Evolutionary conservation across 53 echinoderm and acorn worm genomes (phyloP).

Genomic region (Arbacia lixula): DNA sequence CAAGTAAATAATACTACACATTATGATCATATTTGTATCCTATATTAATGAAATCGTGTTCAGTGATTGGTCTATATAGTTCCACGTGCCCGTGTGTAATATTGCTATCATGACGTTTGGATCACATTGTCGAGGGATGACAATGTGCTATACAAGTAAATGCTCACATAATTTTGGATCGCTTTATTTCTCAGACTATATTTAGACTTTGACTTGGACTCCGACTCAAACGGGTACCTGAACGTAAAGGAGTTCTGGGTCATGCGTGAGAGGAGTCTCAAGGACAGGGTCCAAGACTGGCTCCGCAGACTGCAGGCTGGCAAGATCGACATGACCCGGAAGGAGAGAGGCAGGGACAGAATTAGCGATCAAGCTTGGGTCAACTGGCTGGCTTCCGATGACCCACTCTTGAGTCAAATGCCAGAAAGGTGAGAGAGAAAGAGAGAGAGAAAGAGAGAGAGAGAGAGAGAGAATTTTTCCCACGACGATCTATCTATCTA

Average conservation of each 20-base stretch:
- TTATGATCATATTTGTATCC: too few relatives aligned
- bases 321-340: not conserved
- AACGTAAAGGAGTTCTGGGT: slow-evolving; percentile 28
- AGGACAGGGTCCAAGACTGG: not conserved
- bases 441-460: too few relatives aligned
- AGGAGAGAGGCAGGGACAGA: not conserved
- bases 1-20: too few relatives aligned
- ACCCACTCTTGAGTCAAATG: not conserved
- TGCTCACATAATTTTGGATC: not conserved
- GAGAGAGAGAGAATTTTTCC: too few relatives aligned
- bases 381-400: not conserved
- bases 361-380: slow-evolving; percentile 31
- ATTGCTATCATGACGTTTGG: too few relatives aligned
- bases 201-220: slow-evolving; percentile 63
- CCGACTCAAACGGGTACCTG: slow-evolving; percentile 54
- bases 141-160: too few relatives aligned
- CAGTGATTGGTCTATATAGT: too few relatives aligned
- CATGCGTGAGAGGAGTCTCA: not conserved
- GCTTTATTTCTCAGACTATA: slow-evolving; percentile 44
- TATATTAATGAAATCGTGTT: too few relatives aligned
- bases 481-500: too few relatives aligned
- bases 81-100: too few relatives aligned
- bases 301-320: not conserved
- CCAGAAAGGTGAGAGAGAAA: slow-evolving; percentile 5
- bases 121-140: too few relatives aligned